Conservation (phyloP, 2,888 invertebrate genomes). For the Apotomis turbidana region DNA sequence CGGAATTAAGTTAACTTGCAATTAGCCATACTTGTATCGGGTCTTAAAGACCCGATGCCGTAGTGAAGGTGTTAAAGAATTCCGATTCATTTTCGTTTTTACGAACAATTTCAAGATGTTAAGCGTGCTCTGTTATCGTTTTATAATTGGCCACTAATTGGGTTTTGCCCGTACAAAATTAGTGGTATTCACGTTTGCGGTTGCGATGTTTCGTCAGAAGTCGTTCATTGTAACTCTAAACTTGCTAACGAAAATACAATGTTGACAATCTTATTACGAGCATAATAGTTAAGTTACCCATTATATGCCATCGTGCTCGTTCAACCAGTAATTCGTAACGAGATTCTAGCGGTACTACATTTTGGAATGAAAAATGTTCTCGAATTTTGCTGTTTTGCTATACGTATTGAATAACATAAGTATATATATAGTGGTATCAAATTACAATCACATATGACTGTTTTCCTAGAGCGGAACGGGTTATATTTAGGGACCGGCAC, state of each 20-base stretch:
- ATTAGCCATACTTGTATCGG: no score
- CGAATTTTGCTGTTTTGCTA: neutral
- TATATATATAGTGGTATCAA: neutral
- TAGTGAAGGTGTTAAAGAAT: no score
- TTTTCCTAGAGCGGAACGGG: conserved; percentile 19
- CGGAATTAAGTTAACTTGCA: no score
- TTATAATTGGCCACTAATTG: conserved; percentile 6
- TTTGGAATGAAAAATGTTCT: neutral
- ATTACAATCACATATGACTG: conserved; percentile 8
- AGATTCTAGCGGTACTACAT: neutral
- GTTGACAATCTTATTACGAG: neutral
- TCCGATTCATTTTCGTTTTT: no score
- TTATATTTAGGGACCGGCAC: no score
- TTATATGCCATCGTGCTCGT: no score
- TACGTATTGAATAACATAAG: no score
- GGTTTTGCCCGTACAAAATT: conserved; percentile 4
- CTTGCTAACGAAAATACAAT: neutral
- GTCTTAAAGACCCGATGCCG: no score
- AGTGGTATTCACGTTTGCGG: neutral
- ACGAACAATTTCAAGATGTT: neutral
- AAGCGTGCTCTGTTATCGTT: neutral
- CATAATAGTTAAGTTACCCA: no score
- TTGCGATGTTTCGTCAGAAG: conserved; percentile 14
- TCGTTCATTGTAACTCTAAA: neutral
- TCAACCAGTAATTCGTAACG: neutral